Evolutionary conservation across 2,113 vertebrate species (phyloP), one percentile per base, ranked within the genome.

Genomic region (Calyptommatus sinebrachiatus): DNA sequence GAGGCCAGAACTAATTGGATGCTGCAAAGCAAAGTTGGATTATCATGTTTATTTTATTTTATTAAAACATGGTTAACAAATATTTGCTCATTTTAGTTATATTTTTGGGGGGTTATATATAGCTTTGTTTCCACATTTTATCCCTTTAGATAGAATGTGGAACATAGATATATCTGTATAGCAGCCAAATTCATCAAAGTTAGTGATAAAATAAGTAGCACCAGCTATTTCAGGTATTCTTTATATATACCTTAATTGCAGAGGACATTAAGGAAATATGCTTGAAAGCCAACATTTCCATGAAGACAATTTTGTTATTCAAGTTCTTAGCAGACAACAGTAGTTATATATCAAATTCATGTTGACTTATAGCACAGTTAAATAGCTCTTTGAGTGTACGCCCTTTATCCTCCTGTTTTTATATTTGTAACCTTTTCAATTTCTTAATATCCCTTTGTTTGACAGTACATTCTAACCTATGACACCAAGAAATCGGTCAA

Each of bases 391-490:
- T 77, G 21, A 62, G 28, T n/a, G 78, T 76, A 78, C 35, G 26
- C 26, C 60, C 75, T 89, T 90, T 79, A 87, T 79, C 73, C 29
- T 41, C 60, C 11, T 5, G 14, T 80, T 91, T 90, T 92, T 73
- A 53, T 84, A 80, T 86, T 88, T 83, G 84, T 83, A 86, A 81
- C 84, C 74, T 75, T 88, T 92, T 89, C 84, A 83, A 46, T 85
- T 89, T 90, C 74, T 79, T 88, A 78, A 77, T 83, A 71, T 89
- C 89, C 77, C 53, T 24, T 84, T 63, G 86, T 86, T 87, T 93
- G 83, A 84, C 60, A 63, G 66, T 18, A 4, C 5, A 21, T 86
- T 83, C 62, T 87, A 80, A 92, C 86, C 84, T 90, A 71, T 91
- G 82, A 88, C 81, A 82, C 35, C 65, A 86, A 80, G 67, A 91